Evolutionary conservation across 2,797 vertebrate species (phyloP), one percentile per base, ranked within the genome.

Genomic region (Meriones psammophilus): DNA sequence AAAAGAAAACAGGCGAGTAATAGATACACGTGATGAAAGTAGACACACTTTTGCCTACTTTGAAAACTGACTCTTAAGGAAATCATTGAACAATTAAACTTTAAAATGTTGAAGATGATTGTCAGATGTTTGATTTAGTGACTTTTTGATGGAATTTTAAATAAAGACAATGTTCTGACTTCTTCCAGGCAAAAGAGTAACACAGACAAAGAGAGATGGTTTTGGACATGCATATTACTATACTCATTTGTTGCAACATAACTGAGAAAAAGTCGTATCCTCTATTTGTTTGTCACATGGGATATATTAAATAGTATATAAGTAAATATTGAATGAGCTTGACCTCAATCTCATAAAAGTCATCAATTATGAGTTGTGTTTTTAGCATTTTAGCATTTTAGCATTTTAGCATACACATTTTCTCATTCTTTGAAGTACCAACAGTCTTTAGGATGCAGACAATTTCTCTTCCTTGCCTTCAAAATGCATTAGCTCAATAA

Each of bases 111-210:
- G 39, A 5, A 86, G 92, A 78, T 1, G 56, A 20, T 88, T n/a
- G 60, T 94, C 39, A 81, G n/a, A 77, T 66, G 20, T 28, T 42
- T 87, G 39, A 73, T 60, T 56, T 26, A 24, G 9, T 64, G 28
- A 80, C 30, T 77, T 94, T 36, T 46, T 74, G 8, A 42, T 73
- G 39, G 22, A 77, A 88, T 64, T 84, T 94, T 58, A 92, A 92
- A 12, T 56, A 39, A 81, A 94, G 64, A 50, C 3, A 56, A 86
- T 42, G 79, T 66, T 88, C 76, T 91, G 24, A 28, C 5, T 88
- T 7, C 60, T 33, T 46, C 42, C 36, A 80, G 58, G 4, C 3
- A 66, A 84, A 15, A 91, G 10, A 8, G 5, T 68, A 60, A 20
- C 24, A 77, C 0, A 30, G n/a, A 0, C 33, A n/a, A 60, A 4